A percentile compares a stretch with the other conserved stretches of the same genome.
Conservation (phyloP, 1,140 invertebrate species). For the Drosophila simulans region DNA sequence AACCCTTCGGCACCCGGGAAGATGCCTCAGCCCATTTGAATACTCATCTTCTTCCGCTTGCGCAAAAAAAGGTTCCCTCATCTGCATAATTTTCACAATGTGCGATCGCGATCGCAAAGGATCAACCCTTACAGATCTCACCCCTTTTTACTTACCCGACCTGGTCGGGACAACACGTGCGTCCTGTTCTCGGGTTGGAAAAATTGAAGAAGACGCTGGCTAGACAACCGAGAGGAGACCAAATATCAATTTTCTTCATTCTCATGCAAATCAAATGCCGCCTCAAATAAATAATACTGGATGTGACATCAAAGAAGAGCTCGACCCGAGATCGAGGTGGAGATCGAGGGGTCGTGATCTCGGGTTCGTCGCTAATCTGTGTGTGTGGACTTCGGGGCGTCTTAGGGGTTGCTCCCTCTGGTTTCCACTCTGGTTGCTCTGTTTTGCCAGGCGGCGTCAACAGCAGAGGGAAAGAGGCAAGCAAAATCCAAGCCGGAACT, state of each 20-base stretch:
- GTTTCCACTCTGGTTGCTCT: conserved; percentile 26
- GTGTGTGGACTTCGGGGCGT: conserved; percentile 11
- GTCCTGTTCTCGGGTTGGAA: conserved; percentile 31
- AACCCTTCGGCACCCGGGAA: conserved; percentile 57
- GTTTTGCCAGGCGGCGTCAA: conserved; percentile 72
- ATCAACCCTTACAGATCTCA: conserved; percentile 58
- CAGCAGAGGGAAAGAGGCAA: conserved; percentile 37
- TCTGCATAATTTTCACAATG: conserved; percentile 83
- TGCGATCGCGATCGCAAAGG: conserved; percentile 45
- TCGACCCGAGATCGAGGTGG: conserved; percentile 16
- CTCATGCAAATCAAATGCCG: conserved; percentile 80
- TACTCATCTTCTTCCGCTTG: conserved; percentile 71
- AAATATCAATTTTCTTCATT: conserved; percentile 82
- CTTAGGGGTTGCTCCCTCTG: conserved; percentile 66
- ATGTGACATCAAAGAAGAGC: conserved; percentile 71
- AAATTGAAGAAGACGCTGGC: conserved; percentile 57
- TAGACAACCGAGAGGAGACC: conserved; percentile 67
- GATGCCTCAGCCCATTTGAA: conserved; percentile 76
- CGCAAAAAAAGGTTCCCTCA: conserved; percentile 62
- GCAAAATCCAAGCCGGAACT: conserved; percentile 32
- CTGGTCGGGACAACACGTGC: conserved; percentile 62
- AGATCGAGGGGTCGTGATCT: conserved; percentile 57
- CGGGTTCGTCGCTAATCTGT: conserved; percentile 55
- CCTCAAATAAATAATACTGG: conserved; percentile 80
- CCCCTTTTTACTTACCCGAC: conserved; percentile 50